Evolutionary conservation across 2,113 vertebrate genomes (phyloP), one percentile per base, ranked within the genome.

Genomic region (Sorex araneus): DNA sequence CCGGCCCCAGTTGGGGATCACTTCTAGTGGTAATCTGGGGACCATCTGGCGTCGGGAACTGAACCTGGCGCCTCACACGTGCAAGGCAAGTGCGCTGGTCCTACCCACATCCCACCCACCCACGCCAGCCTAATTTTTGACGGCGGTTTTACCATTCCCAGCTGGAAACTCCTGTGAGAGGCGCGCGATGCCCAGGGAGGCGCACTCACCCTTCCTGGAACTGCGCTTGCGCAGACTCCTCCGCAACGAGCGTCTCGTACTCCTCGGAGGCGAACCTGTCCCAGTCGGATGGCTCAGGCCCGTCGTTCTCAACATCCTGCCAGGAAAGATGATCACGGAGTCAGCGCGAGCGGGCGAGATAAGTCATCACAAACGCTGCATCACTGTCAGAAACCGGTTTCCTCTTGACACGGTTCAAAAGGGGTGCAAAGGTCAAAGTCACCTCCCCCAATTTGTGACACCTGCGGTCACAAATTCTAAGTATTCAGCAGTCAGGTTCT

Each of bases 211-310:
- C 99, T 89, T 99, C 99, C 30, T 99, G 99, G 70, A 99, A 97
- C 94, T 99, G 99, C 25, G 99, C 99, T 1, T 99, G 99, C 86
- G 99, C 99, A 1, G 99, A 99, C 96, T 99, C 99, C 95, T 99
- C 99, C 0, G 99, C 99, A 87, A 99, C 99, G 76, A 99, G 98
- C 50, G 99, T 98, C 97, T 99, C 99, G 3, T 99, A 99, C 94
- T 99, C 99, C 87, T 99, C 99, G 16, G 99, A 98, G 73, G 99
- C 99, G 7, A 99, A 99, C 96, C 99, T 98, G 97, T 99, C 99
- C 99, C 99, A 99, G 96, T 99, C 99, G 0, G 99, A 99, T 34
- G 99, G 99, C 93, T 99, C 99, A 1, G 99, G 99, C 95, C 98
- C 97, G 12, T 99, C 99, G 16, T 98, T 98, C 63, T 99, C 99